These are phyloP conservation scores for Anomalospiza imberbis DNA, from an alignment of 2,797 vertebrate genomes.

Conservation along the genomic window DNA sequence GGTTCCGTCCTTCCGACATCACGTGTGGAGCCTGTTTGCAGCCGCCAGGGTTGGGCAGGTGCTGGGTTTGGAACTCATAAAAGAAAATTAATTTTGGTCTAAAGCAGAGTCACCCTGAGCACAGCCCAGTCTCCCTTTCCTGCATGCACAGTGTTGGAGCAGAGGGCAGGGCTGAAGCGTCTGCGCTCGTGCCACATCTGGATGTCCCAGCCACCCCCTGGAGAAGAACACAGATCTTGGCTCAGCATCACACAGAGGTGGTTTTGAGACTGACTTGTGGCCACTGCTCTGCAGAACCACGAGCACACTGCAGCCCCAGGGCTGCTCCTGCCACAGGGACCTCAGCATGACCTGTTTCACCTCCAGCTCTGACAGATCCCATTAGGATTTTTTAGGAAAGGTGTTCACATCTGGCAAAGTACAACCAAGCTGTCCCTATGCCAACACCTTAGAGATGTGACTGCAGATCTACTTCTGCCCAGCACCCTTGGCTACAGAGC, in stretches of 20 bases:
- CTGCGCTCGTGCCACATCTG: fast-evolving
- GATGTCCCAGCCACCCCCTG: neutral
- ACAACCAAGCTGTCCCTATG: neutral
- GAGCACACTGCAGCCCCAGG: neutral
- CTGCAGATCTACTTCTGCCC: neutral
- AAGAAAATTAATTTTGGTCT: neutral
- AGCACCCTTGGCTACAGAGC: neutral
- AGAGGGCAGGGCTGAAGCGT: fast-evolving
- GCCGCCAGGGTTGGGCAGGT: fast-evolving
- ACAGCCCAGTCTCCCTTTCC: neutral
- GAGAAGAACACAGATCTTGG: neutral
- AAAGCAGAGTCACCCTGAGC: neutral
- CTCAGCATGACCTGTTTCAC: neutral
- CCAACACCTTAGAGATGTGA: neutral
- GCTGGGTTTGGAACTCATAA: neutral
- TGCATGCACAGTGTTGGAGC: neutral
- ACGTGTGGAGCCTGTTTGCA: neutral
- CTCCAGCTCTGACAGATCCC: neutral
- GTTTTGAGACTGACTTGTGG: neutral
- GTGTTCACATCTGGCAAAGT: neutral
- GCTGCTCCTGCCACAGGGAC: neutral
- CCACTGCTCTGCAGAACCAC: neutral
- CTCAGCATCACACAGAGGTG: neutral
- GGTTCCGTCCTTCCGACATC: neutral
- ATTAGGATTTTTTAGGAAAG: neutral